Base-by-base conservation (phyloP, 2,888 invertebrate species). In the Lampropteryx suffumata region DNA sequence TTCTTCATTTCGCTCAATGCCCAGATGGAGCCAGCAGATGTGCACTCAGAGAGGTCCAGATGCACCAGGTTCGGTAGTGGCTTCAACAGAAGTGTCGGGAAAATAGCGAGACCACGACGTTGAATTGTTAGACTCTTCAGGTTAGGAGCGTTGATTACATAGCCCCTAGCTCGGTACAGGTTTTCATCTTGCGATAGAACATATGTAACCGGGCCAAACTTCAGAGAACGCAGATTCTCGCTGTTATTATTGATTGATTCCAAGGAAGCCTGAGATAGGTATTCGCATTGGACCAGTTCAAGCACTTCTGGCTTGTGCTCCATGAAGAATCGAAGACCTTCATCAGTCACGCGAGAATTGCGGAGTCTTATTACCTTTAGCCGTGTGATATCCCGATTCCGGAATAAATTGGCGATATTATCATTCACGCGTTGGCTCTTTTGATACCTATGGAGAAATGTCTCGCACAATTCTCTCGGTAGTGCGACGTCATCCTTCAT, bases 251-350 rank as follows among this genome's bases (percentile, higher is more conserved):
- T 95, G 41, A 97, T 92, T 47, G 92, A 84, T 52, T 93, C 92
- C 55, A 97, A 90, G 13, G 94, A 92, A 13, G 84, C 77, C 32
- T 92, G 87, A 0, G 94, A 93, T 34, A 97, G 82, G 57, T 92
- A 91, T 56, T 92, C 91, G 76, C 96, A 96, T 65, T 95, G 94
- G 48, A 93, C 92, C 57, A 98, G 88, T 62, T 96, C 95, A 37
- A 98, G 82, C 57, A 95, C 94, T 9, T 91, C 84, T 29, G 96
- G 91, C 59, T 94, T 93, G 79, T 97, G 97, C 40, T 92, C 91
- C 77, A 95, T 85, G 10, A 98, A 82, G 42, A 92, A 92, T 61
- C 92, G 90, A 39, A 97, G 82, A 48, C 95, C 94, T 53, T 91
- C 86, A 73, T 95, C 94, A 7, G 94, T 94, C 34, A 97, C 92